Evolutionary conservation across 2,888 invertebrate genomes (phyloP).

Genomic region (Dasypogon diadema): DNA sequence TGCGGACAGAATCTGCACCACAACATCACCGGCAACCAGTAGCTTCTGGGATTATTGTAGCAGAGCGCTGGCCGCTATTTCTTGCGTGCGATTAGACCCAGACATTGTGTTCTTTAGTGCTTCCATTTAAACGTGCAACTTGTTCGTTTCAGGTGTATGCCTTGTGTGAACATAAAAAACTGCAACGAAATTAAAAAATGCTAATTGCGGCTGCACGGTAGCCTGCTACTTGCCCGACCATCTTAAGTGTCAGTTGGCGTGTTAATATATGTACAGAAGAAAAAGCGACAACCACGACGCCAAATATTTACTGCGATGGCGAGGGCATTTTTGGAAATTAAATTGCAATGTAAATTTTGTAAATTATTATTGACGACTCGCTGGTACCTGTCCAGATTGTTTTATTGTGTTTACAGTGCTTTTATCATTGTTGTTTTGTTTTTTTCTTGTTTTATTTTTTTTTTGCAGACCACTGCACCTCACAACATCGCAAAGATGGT

Average conservation of each 20-base stretch:
- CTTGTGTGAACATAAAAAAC: slow-evolving; percentile 17
- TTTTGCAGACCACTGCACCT: too few relatives aligned
- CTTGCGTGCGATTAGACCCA: slow-evolving; percentile 24
- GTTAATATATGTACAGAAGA: slow-evolving; percentile 29
- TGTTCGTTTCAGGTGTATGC: slow-evolving; percentile 31
- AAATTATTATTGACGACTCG: slow-evolving; percentile 3
- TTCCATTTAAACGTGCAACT: not conserved
- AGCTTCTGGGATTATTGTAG: slow-evolving; percentile 31
- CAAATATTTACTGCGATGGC: slow-evolving; percentile 32
- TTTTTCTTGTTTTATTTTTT: too few relatives aligned
- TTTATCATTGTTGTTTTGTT: too few relatives aligned
- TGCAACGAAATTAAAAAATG: slow-evolving; percentile 46
- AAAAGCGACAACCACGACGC: slow-evolving; percentile 1
- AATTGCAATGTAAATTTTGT: slow-evolving; percentile 37
- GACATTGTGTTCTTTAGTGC: slow-evolving; percentile 16
- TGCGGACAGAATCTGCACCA: not conserved
- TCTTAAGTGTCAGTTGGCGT: slow-evolving; percentile 41
- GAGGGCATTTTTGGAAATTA: slow-evolving; percentile 44
- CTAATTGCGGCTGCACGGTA: slow-evolving; percentile 49
- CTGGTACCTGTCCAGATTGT: not conserved
- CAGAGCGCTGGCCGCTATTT: slow-evolving; percentile 1
- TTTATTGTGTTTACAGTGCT: slow-evolving; percentile 27
- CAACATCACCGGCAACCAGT: slow-evolving; percentile 20
- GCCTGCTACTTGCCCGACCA: slow-evolving; percentile 19
- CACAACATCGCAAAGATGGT: too few relatives aligned